phyloP scores from a whole-genome alignment of 2,113 vertebrate genomes.

The Falcunculus frontatus region DNA sequence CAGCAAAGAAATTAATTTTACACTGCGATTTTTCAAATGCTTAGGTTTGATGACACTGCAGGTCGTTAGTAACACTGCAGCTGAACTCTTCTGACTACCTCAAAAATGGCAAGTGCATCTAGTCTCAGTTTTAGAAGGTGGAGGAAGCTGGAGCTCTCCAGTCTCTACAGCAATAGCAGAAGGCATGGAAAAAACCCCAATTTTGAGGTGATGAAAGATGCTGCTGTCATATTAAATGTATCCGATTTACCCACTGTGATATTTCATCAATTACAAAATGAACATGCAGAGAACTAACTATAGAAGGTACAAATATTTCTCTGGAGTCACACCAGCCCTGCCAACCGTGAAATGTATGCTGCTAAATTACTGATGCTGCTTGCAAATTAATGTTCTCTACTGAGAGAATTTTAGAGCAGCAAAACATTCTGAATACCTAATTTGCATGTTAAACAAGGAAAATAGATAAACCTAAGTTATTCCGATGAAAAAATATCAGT shows the following conservation, averaged over 20 bases:
- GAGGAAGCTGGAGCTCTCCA: not conserved
- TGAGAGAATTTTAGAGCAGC: conserved; percentile 45
- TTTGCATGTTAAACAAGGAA: conserved; percentile 8
- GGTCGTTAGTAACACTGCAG: not conserved
- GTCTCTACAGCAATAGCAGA: not conserved
- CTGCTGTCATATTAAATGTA: conserved; percentile 23
- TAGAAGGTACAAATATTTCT: conserved; percentile 62
- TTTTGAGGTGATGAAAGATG: not conserved
- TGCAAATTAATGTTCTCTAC: conserved; percentile 55
- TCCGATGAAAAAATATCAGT: not conserved
- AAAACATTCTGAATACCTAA: conserved; percentile 30
- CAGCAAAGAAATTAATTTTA: not conserved
- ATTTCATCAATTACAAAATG: conserved; percentile 64
- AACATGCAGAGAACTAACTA: conserved; percentile 54
- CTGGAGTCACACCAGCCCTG: conserved; percentile 45
- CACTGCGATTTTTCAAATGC: not conserved
- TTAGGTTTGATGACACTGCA: not conserved
- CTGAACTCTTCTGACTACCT: not conserved
- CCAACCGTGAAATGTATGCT: conserved; percentile 63
- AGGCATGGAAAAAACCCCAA: not conserved
- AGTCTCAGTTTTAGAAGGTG: not conserved
- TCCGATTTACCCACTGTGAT: conserved; percentile 12
- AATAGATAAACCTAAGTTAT: conserved; percentile 1
- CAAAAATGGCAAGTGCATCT: not conserved
- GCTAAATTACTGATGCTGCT: conserved; percentile 41